Evolutionary conservation across 2,888 invertebrate species (phyloP), one percentile per base, ranked within the genome.

Genomic region (Rhaphigaster nebulosa): DNA sequence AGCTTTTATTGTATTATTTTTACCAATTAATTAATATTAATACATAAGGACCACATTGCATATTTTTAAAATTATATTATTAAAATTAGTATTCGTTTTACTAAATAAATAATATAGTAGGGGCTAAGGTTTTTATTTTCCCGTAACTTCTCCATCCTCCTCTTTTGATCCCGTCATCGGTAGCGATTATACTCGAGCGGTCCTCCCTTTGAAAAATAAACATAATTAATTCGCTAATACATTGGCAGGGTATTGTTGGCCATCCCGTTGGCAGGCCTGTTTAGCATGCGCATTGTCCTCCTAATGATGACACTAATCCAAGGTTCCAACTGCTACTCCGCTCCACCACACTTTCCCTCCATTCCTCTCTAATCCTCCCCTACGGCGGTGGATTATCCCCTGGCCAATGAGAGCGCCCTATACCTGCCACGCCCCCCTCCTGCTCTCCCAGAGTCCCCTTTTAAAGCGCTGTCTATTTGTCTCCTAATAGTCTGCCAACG

Each of bases 241-340:
- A 38, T 23, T 0, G 26, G 15, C 13, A 84, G 26, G n/a, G 2
- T 13, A 23, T 26, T 26, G 80, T 26, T 2, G 26, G 3, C 0
- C 12, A 41, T 2, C 15, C 76, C 4, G 76, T n/a, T n/a, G n/a
- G n/a, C n/a, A n/a, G n/a, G n/a, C n/a, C 76, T 84, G 41, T 6
- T 80, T 84, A 84, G 84, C 84, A 84, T 84, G 84, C 41, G 23
- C 88, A 65, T 88, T 88, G 88, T 56, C 60, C 70, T 54, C 38
- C 54, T 88, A 88, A 88, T 88, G 88, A 88, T 88, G 88, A 88
- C 88, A 88, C 88, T 88, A 88, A 88, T 88, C 88, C 84, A 84
- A n/a, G 84, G 5, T 1, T 13, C 84, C 84, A 84, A 84, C 84
- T 84, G 84, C 84, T 84, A 13, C 45, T 50, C 41, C 80, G 84